These are phyloP conservation scores for Bembecia ichneumoniformis DNA, from an alignment of 2,888 invertebrate genomes.

Conservation along the genomic window DNA sequence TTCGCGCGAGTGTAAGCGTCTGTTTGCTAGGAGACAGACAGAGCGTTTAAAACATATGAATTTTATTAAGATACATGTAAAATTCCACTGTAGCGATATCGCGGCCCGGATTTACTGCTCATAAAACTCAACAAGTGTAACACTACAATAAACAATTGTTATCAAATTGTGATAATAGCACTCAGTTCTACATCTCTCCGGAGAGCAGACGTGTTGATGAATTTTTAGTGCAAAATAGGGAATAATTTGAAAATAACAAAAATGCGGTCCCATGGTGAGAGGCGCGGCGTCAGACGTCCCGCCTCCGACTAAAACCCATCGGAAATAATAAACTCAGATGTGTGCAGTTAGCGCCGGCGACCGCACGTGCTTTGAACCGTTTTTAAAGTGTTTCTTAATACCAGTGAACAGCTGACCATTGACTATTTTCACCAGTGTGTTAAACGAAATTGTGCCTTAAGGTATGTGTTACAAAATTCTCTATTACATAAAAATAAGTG, in stretches of 20 bases:
- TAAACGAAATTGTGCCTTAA: not conserved
- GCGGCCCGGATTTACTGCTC: constrained; percentile 9
- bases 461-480: not conserved
- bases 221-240: constrained; percentile 7
- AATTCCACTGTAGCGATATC: constrained; percentile 19
- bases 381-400: constrained; percentile 2
- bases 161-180: constrained; percentile 30
- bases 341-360: constrained; percentile 4
- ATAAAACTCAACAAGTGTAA: constrained; percentile 6
- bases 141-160: constrained; percentile 23
- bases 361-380: constrained; percentile 11
- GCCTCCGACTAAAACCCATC: constrained; percentile 22
- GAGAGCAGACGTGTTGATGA: constrained; percentile 33
- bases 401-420: constrained; percentile 13
- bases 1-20: too few relatives aligned
- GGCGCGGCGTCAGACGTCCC: constrained; percentile 50
- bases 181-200: constrained; percentile 28
- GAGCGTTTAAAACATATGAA: not conserved
- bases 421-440: not conserved
- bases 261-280: constrained; percentile 49
- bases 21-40: too few relatives aligned
- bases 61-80: constrained; percentile 10
- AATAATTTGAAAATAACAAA: constrained; percentile 19
- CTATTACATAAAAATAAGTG: not conserved
- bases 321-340: constrained; percentile 20